phyloP scores from a whole-genome alignment of 2,797 vertebrate genomes.

The Microctenopoma lineatum region DNA sequence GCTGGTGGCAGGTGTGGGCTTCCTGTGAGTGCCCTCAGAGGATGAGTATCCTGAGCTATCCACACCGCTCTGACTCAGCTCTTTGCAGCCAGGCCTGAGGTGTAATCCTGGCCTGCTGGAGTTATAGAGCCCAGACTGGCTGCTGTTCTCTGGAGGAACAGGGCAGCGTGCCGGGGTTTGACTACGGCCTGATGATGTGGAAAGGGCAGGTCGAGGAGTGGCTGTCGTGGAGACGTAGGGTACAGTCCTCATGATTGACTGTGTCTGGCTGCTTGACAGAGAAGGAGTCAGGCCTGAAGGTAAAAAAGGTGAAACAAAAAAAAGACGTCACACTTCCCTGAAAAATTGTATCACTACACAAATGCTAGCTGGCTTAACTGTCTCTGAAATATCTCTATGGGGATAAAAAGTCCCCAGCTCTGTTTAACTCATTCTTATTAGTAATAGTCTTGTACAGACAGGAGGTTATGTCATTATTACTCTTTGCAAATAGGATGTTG shows the following conservation, averaged over 20 bases:
- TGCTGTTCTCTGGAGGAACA: conserved; percentile 26
- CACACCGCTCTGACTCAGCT: conserved; percentile 38
- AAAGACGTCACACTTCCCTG: too few species aligned
- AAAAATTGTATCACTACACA: neutral
- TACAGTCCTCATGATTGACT: conserved; percentile 34
- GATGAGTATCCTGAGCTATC: conserved; percentile 82
- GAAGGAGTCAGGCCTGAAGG: conserved; percentile 38
- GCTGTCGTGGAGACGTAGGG: conserved; percentile 17
- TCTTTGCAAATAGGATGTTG: neutral
- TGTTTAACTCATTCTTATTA: neutral
- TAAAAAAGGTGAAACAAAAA: neutral
- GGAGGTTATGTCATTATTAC: neutral
- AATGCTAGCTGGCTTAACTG: neutral
- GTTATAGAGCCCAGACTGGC: neutral
- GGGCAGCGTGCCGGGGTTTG: conserved; percentile 21
- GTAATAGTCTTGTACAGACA: neutral
- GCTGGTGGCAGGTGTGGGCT: neutral
- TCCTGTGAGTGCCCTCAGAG: conserved; percentile 63
- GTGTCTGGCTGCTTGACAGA: conserved; percentile 6
- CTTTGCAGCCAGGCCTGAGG: conserved; percentile 29
- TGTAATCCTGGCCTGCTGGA: conserved; percentile 22
- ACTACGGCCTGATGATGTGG: conserved; percentile 16
- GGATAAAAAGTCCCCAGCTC: too few species aligned
- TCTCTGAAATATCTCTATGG: neutral
- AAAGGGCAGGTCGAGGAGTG: conserved; percentile 64